These are phyloP conservation scores for Emydura subglobosa DNA, from an alignment of 2,113 vertebrate genomes.

Conservation along the genomic window DNA sequence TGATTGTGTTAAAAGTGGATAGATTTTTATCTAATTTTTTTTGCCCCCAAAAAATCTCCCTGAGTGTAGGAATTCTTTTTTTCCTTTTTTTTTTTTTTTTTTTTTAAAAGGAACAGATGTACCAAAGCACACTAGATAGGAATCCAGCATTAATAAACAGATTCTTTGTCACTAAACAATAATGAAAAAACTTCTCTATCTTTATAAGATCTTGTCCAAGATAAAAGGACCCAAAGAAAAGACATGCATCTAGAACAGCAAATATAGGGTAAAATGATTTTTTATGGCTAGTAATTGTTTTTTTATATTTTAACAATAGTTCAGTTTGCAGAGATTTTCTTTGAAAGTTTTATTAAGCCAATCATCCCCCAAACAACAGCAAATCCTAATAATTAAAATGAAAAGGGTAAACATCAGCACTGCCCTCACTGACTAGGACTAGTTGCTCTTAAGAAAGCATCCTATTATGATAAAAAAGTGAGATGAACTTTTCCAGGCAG, in stretches of 20 bases:
- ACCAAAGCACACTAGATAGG: conserved; percentile 1
- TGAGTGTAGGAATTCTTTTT: background rate
- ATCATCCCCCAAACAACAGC: background rate
- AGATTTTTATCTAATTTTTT: conserved; percentile 13
- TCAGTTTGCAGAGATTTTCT: conserved; percentile 34
- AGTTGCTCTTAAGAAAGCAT: background rate
- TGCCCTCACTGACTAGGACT: background rate
- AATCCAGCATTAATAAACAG: conserved; percentile 21
- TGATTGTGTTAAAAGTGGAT: background rate
- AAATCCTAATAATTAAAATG: conserved; percentile 12
- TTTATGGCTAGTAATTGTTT: conserved; percentile 33
- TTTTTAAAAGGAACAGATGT: conserved; percentile 3
- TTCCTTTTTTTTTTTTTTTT: accelerated
- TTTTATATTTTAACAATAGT: conserved; percentile 14
- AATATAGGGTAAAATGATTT: conserved; percentile 12
- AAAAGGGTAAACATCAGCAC: background rate
- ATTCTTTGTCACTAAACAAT: conserved; percentile 35
- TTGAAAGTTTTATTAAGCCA: background rate
- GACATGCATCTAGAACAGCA: conserved; percentile 25
- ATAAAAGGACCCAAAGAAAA: conserved; percentile 51
- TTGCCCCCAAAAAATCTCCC: conserved; percentile 8
- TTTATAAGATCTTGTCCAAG: conserved; percentile 58
- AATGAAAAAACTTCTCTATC: conserved; percentile 50
- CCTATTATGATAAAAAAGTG: background rate
- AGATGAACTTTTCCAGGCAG: background rate